These are phyloP conservation scores for Luscinia luscinia DNA, from an alignment of 2,797 vertebrate species.

Conservation along the genomic window DNA sequence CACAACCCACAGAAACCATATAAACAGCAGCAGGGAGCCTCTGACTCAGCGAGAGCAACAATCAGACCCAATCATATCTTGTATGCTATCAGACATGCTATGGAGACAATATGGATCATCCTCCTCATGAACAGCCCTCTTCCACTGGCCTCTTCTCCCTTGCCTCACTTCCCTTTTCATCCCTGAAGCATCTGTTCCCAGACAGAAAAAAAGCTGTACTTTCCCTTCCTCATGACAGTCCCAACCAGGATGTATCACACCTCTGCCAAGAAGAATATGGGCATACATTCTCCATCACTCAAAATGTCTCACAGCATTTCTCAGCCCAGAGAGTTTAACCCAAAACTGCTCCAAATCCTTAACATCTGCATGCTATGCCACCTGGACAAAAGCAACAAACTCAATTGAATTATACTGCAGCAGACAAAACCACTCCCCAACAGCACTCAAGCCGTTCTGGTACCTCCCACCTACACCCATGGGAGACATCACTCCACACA, in stretches of 20 bases:
- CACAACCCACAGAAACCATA: not conserved
- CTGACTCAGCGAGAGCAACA: not conserved
- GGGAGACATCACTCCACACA: not conserved
- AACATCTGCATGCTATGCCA: not conserved
- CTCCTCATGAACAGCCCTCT: not conserved
- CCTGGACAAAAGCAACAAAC: not conserved
- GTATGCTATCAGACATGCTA: not conserved
- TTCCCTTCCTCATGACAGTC: not conserved
- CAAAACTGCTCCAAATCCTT: not conserved
- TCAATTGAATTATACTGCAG: fast-evolving
- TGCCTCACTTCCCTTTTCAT: not conserved
- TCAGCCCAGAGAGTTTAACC: not conserved
- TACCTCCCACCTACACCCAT: not conserved
- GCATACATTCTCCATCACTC: not conserved
- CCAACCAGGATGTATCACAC: not conserved
- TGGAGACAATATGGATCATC: not conserved
- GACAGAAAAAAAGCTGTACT: not conserved
- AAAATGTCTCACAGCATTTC: not conserved
- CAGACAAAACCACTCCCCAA: not conserved
- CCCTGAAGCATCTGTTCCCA: not conserved
- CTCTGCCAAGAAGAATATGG: not conserved
- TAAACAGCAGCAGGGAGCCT: not conserved
- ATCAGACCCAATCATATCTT: not conserved
- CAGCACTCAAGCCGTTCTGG: not conserved
- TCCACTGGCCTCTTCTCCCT: not conserved